phyloP scores from a whole-genome alignment of 2,797 vertebrate species.

The Craterocephalus amniculus region DNA sequence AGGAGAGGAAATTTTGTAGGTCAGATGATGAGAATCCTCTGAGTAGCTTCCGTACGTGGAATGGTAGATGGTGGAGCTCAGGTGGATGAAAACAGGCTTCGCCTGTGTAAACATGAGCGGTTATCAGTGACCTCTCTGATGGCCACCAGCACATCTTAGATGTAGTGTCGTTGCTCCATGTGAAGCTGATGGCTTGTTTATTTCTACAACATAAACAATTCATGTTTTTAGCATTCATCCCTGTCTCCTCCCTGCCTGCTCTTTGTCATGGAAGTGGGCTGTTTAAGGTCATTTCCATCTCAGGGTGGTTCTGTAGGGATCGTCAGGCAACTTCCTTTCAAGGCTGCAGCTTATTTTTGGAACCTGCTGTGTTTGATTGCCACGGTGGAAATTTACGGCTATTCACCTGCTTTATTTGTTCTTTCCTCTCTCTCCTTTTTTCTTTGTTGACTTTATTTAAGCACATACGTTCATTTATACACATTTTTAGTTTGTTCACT shows the following conservation, averaged over 20 bases:
- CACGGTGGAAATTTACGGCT: background rate
- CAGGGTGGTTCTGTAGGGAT: constrained; percentile 50
- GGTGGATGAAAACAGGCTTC: no score
- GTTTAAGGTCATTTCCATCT: constrained; percentile 72
- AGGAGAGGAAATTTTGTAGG: background rate
- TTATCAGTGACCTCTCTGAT: background rate
- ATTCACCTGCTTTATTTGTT: background rate
- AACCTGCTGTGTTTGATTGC: constrained; percentile 44
- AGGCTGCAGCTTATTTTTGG: constrained; percentile 46
- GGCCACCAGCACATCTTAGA: background rate
- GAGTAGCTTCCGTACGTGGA: no score
- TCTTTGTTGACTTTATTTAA: background rate
- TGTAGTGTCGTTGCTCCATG: background rate
- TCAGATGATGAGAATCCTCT: background rate
- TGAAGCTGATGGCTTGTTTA: constrained; percentile 9
- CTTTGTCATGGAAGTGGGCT: constrained; percentile 65
- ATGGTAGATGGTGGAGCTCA: no score
- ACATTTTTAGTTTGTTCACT: background rate
- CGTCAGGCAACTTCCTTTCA: constrained; percentile 51
- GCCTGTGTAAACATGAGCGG: no score
- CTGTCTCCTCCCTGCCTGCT: constrained; percentile 36
- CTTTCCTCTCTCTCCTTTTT: no score
- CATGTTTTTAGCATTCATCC: constrained; percentile 49
- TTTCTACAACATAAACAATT: constrained; percentile 23
- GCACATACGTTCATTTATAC: background rate